phyloP scores from a whole-genome alignment of 2,797 vertebrate species.

The Strix occidentalis region DNA sequence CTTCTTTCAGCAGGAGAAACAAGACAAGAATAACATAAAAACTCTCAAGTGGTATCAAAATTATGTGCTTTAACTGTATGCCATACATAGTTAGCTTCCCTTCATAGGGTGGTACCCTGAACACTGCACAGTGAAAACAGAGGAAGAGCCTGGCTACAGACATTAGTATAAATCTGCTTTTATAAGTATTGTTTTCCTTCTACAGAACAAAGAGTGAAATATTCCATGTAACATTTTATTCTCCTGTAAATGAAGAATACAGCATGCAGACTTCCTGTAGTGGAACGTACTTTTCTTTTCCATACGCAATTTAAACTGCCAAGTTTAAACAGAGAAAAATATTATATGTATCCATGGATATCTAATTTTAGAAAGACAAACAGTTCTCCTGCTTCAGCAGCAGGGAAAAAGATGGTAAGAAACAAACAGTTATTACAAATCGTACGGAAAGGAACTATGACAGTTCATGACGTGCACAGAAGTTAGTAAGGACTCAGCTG shows the following conservation, averaged over 20 bases:
- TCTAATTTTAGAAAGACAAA: slow-evolving; percentile 48
- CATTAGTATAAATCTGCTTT: background rate
- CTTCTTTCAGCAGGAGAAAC: background rate
- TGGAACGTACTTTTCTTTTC: background rate
- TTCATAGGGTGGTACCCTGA: background rate
- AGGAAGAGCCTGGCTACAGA: background rate
- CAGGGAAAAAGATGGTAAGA: background rate
- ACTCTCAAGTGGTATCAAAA: background rate
- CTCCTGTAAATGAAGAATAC: background rate
- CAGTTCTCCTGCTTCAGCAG: background rate
- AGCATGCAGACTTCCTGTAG: slow-evolving; percentile 8
- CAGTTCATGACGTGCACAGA: rapidly evolving
- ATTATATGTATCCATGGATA: slow-evolving; percentile 27
- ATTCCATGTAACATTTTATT: slow-evolving; percentile 2
- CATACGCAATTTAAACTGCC: background rate
- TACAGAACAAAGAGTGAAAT: background rate
- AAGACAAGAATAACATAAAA: background rate
- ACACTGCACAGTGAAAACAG: background rate
- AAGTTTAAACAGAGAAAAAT: slow-evolving; percentile 41
- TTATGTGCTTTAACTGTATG: background rate
- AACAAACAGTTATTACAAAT: background rate
- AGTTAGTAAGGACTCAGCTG: background rate
- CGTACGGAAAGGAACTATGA: background rate
- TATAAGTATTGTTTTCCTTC: background rate
- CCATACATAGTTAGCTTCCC: background rate